A percentile compares a stretch with the other conserved stretches of the same genome.
Evolutionary conservation across 2,113 vertebrate genomes (phyloP).

Genomic region (Tor tambroides): DNA sequence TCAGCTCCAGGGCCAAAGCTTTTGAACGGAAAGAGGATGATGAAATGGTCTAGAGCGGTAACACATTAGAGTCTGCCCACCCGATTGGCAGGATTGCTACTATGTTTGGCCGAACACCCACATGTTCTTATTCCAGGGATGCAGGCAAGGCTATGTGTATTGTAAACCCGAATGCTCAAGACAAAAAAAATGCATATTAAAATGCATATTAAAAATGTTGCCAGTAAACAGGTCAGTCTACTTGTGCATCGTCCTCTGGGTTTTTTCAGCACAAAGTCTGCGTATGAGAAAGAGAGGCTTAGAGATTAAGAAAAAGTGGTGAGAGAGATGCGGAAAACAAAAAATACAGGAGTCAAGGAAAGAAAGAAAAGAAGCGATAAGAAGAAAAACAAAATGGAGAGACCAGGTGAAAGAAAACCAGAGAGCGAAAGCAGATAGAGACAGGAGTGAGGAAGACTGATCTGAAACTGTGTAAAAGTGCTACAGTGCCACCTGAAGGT

Average conservation of each 20-base stretch:
- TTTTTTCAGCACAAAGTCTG: constrained; percentile 20
- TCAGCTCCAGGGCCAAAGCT: constrained; percentile 26
- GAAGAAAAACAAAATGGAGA: constrained; percentile 32
- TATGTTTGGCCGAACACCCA: constrained; percentile 48
- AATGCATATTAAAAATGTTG: constrained; percentile 40
- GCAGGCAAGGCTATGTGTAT: constrained; percentile 18
- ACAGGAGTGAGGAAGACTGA: constrained; percentile 26
- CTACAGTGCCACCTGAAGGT: constrained; percentile 59
- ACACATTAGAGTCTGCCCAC: constrained; percentile 35
- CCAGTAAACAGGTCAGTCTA: constrained; percentile 51
- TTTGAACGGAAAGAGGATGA: constrained; percentile 54
- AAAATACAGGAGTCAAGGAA: background rate
- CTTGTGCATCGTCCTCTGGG: constrained; percentile 20
- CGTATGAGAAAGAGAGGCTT: background rate
- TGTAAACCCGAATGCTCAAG: constrained; percentile 33
- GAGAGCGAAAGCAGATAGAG: background rate
- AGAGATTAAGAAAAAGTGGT: background rate
- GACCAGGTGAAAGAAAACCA: constrained; percentile 7
- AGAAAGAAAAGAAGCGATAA: constrained; percentile 18
- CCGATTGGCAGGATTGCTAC: constrained; percentile 36
- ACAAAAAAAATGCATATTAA: constrained; percentile 33
- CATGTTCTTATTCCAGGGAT: background rate
- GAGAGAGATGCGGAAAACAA: background rate
- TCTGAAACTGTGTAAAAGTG: constrained; percentile 44
- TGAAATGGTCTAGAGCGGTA: constrained; percentile 15